Base-by-base conservation (phyloP, 1,140 invertebrate species). In the Scylla paramamosain region DNA sequence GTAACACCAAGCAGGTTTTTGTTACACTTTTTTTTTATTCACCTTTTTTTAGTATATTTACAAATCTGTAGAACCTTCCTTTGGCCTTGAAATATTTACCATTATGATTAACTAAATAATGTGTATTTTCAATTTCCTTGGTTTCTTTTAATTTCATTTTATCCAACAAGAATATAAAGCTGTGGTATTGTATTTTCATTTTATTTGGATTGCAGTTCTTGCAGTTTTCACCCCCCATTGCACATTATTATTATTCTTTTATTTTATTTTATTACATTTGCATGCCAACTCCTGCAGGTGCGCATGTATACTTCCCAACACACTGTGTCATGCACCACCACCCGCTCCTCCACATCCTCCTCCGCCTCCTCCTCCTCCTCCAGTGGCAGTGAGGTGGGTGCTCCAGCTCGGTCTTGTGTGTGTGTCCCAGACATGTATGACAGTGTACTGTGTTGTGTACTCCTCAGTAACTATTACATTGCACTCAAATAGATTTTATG, bases 311-410 rank as follows among this genome's bases (percentile, higher is more conserved):
- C 77, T 67, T 48, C 46, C 82, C 89, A 95, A 83, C 92, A 46
- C 25, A 86, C 82, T 32, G 29, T 95, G 28, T 48, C 94, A 45
- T 94, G 83, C 82, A 45, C 45, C 90, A 45, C 77, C 83, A 95
- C 94, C 82, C 67, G 77, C n/a, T 87, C 89, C 48, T 92, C 89
- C 82, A 86, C 90, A 31, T 92, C 94, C 32, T 92, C 94, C 94
- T 95, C 94, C 8, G 77, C 94, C n/a, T 91, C 93, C 39, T 95
- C 90, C 46, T 91, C 94, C 29, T 95, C 94, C 39, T 94, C 93
- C 88, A 89, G 93, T 91, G 94, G 39, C 90, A 95, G 94, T 77
- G 94, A 95, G 94, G 94, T 95, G 83, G 82, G 94, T 95, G 39
- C 31, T 39, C 52, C 52, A 39, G 67, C 82, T 29, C 14, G 7